Evolutionary conservation across 2,888 invertebrate genomes (phyloP), one percentile per base, ranked within the genome.

Genomic region (Maniola hyperantus): DNA sequence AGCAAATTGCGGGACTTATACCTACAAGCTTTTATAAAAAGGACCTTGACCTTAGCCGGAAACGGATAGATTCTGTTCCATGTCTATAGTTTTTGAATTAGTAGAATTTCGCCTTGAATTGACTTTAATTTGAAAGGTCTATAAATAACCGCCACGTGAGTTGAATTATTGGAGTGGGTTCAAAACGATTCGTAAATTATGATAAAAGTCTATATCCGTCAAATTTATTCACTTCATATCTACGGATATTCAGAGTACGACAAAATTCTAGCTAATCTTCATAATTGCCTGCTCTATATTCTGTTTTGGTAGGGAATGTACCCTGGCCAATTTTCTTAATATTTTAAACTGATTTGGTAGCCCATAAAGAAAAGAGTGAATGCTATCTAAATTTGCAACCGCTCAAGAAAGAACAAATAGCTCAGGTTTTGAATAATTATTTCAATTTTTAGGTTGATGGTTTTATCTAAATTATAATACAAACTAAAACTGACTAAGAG

Each of bases 181-280:
- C 57, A 57, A 57, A 57, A 42, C 57, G 39, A 57, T 57, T 57
- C 57, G 39, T 57, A 57, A 57, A 57, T 57, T 39, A 57, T 57
- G 57, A 57, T 57, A 57, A 57, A 55, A 57, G 39, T 57, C 57
- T 39, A 57, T 42, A 57, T 57, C 39, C 39, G 57, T 57, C 57
- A 57, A 13, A 42, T 39, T 55, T 57, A 20, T 57, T 34, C 34
- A 57, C 20, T 57, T 55, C 18, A 15, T n/a, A 34, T 34, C 54
- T 54, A 34, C 6, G 53, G 4, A 7, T 33, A 6, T 54, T 51
- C 6, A 51, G 51, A 15, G 2, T 18, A 15, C 15, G 46, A 46
- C 46, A 15, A 15, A 46, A 46, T 46, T 46, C 2, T 15, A 46
- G n/a, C 15, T 46, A n/a, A 15, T 46, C n/a, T 46, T 46, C n/a